Evolutionary conservation across 1,140 invertebrate genomes (phyloP).

Genomic region (Papilio polyxenes): DNA sequence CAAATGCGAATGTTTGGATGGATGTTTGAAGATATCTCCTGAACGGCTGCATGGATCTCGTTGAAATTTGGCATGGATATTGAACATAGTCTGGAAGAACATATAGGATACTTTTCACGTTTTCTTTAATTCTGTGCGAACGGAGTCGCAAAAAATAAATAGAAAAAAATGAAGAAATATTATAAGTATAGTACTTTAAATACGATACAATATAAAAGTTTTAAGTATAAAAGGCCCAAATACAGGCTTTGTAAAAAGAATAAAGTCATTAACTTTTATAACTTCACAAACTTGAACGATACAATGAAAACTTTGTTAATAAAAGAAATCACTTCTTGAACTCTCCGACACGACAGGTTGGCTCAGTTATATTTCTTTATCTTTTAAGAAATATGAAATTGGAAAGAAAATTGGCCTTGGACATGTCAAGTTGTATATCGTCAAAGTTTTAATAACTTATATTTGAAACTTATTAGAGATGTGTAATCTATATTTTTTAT

Average conservation of each 20-base stretch:
- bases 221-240: background rate
- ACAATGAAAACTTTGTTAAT: slow-evolving; percentile 15
- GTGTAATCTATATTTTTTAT: too few species aligned
- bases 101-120: too few species aligned
- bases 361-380: background rate
- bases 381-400: background rate
- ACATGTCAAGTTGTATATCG: background rate
- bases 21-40: too few species aligned
- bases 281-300: background rate
- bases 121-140: too few species aligned
- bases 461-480: background rate
- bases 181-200: background rate
- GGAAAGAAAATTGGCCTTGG: background rate
- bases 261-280: slow-evolving; percentile 12
- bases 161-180: background rate
- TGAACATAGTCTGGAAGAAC: too few species aligned
- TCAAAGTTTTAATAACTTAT: background rate
- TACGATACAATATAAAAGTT: slow-evolving; percentile 9
- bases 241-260: background rate
- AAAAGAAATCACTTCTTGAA: slow-evolving; percentile 19
- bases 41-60: too few species aligned
- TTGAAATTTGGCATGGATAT: too few species aligned
- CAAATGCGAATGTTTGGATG: too few species aligned
- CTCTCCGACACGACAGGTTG: background rate
- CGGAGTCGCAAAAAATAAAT: background rate